Percentiles rank a stretch among this genome's conserved stretches.
phyloP scores from a whole-genome alignment of 2,888 invertebrate genomes.

The Axea sp. region DNA sequence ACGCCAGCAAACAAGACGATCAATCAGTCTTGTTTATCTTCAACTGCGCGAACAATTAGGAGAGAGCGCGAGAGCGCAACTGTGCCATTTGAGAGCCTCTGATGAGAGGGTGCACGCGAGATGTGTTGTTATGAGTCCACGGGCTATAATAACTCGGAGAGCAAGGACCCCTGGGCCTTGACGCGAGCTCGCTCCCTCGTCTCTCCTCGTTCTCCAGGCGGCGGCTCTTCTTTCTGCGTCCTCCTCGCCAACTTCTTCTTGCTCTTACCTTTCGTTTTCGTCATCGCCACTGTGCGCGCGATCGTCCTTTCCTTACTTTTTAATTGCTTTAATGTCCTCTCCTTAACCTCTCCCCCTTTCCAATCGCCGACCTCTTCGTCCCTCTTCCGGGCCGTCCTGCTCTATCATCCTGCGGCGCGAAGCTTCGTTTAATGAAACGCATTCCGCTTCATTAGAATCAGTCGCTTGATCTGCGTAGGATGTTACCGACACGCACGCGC shows the following conservation, averaged over 20 bases:
- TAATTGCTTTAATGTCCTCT: constrained; percentile 69
- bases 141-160: constrained; percentile 73
- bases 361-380: constrained; percentile 17
- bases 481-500: constrained; percentile 51
- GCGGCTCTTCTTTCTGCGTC: constrained; percentile 58
- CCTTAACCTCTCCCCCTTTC: constrained; percentile 39
- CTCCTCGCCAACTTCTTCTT: constrained; percentile 19
- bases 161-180: constrained; percentile 78
- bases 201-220: constrained; percentile 43
- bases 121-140: constrained; percentile 70
- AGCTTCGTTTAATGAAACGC: constrained; percentile 62
- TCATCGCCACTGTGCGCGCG: constrained; percentile 32
- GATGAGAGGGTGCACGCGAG: constrained; percentile 60
- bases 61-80: not conserved
- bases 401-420: constrained; percentile 10
- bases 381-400: constrained; percentile 25
- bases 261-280: constrained; percentile 58
- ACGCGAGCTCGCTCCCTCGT: constrained; percentile 67
- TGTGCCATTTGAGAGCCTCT: constrained; percentile 50
- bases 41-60: constrained; percentile 8
- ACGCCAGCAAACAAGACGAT: constrained; percentile 19
- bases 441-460: constrained; percentile 71
- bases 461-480: constrained; percentile 58
- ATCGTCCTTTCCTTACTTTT: constrained; percentile 68
- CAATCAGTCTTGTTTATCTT: constrained; percentile 23